phyloP scores from a whole-genome alignment of 2,888 invertebrate species.

The Hyposoter dolosus region DNA sequence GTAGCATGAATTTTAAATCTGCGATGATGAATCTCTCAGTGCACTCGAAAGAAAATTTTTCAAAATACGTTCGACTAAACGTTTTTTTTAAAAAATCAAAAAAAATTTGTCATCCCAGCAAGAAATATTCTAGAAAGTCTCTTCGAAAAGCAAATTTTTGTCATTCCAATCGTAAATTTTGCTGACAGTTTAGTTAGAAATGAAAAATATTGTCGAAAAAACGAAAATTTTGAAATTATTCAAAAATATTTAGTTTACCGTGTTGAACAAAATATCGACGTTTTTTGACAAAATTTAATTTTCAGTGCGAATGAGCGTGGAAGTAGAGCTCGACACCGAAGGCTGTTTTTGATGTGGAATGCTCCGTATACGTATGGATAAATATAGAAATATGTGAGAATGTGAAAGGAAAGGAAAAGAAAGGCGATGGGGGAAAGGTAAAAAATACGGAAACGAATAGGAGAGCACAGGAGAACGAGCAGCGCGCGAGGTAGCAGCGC shows the following conservation, averaged over 20 bases:
- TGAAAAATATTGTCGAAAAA: too few relatives aligned
- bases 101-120: too few relatives aligned
- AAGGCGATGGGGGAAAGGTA: conserved; percentile 24
- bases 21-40: not conserved
- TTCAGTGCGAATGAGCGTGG: not conserved
- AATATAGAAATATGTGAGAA: not conserved
- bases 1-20: not conserved
- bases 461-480: conserved; percentile 53
- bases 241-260: not conserved
- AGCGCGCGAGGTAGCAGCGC: conserved; percentile 46
- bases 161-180: too few relatives aligned
- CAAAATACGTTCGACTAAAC: too few relatives aligned
- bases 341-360: not conserved
- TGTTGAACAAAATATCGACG: too few relatives aligned
- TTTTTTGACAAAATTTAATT: not conserved
- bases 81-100: not conserved
- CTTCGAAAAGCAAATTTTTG: too few relatives aligned
- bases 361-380: not conserved
- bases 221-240: too few relatives aligned
- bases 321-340: too few relatives aligned
- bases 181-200: too few relatives aligned
- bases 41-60: too few relatives aligned
- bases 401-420: not conserved
- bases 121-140: too few relatives aligned
- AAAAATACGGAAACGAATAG: conserved; percentile 69